Evolutionary conservation across 1,140 invertebrate species (phyloP), one percentile per base, ranked within the genome.

Genomic region (Luehdorfia chinensis): DNA sequence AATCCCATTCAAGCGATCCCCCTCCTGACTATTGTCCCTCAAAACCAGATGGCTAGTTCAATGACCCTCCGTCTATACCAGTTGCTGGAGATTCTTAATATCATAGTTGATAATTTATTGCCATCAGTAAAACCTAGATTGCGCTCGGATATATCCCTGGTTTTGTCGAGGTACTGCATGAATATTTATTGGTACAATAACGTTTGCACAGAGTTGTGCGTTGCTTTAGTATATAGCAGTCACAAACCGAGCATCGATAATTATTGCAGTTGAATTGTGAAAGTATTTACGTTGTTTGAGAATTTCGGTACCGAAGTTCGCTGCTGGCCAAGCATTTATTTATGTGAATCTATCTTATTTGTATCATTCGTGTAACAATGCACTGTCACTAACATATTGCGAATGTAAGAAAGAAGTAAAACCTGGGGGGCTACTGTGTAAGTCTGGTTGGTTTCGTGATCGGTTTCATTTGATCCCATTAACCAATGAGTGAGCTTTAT

Each of bases 41-140:
- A 66, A 61, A 52, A 43, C 51, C 64, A 58, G 59, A 59, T 61
- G 55, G 54, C 45, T 14, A 53, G 65, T 66, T 70, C 62, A 60
- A 55, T 44, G 62, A 60, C 59, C 67, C 30, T 16, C 14, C 33
- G 39, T 33, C n/a, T n/a, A n/a, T 28, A 43, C 44, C 44, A 34
- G 31, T n/a, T n/a, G n/a, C n/a, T n/a, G 51, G 31, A 47, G 59
- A 51, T 50, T 53, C 48, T 49, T 45, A 30, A 57, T n/a, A n/a
- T n/a, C 48, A 50, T 50, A 47, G 57, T 62, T 59, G 16, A 9
- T 36, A 36, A 36, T 36, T 36, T 36, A 36, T 16, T 18, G 7
- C 16, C 33, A 21, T 36, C 16, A 19, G 18, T 36, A 36, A 36
- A 36, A 16, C 33, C 16, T 36, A 36, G 33, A 19, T 36, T 21